These are phyloP conservation scores for Toxotes jaculatrix DNA, from an alignment of 2,113 vertebrate species.

Conservation along the genomic window DNA sequence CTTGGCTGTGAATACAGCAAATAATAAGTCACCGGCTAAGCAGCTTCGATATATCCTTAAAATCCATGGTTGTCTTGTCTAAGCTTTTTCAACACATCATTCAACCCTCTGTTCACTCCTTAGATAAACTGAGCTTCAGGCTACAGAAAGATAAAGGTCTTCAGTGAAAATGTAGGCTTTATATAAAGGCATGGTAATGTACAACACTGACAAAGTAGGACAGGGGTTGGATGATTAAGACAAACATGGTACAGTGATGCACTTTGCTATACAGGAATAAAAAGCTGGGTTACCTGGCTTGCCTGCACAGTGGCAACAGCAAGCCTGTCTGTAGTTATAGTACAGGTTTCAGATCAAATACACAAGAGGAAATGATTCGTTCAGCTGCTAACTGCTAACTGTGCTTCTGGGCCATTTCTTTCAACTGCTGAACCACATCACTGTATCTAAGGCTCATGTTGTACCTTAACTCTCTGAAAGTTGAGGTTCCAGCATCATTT, in stretches of 20 bases:
- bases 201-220: not conserved
- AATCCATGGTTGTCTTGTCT: constrained; percentile 61
- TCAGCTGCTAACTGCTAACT: not conserved
- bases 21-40: constrained; percentile 67
- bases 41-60: constrained; percentile 68
- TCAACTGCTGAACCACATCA: not conserved
- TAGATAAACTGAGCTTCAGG: constrained; percentile 50
- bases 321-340: not conserved
- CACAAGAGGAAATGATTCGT: not conserved
- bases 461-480: not conserved
- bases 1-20: constrained; percentile 61
- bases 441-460: not conserved
- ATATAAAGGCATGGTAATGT: not conserved
- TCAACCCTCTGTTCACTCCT: constrained; percentile 29
- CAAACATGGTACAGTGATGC: not conserved
- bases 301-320: not conserved
- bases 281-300: not conserved
- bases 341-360: not conserved
- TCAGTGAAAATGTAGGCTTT: constrained; percentile 6
- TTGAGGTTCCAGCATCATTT: not conserved
- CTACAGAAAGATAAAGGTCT: constrained; percentile 28
- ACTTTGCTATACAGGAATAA: not conserved
- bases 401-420: not conserved
- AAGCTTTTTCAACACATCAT: constrained; percentile 50
- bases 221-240: not conserved